These are phyloP conservation scores for Eilema depressum DNA, from an alignment of 2,888 invertebrate genomes.

Conservation along the genomic window DNA sequence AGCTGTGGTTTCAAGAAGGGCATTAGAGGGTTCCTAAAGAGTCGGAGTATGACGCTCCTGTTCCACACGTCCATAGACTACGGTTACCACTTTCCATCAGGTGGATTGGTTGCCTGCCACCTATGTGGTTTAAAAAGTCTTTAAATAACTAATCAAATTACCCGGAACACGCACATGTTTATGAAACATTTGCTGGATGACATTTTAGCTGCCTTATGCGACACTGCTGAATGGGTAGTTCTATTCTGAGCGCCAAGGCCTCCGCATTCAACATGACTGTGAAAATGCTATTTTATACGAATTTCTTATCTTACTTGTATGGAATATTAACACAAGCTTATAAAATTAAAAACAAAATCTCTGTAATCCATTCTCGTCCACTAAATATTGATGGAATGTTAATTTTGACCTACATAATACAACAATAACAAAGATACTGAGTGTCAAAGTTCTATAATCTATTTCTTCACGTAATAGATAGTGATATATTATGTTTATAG, in stretches of 20 bases:
- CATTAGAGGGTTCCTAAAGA: too few relatives aligned
- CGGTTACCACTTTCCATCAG: neutral
- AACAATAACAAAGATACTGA: slow-evolving; percentile 36
- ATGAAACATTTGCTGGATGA: neutral
- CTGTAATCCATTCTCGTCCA: neutral
- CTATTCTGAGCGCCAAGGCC: slow-evolving; percentile 20
- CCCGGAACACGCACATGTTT: neutral
- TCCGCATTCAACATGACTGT: slow-evolving; percentile 7
- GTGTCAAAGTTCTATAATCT: slow-evolving; percentile 26
- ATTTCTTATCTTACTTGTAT: neutral
- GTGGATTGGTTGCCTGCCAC: too few relatives aligned
- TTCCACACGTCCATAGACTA: too few relatives aligned
- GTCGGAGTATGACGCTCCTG: too few relatives aligned
- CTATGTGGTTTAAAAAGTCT: too few relatives aligned
- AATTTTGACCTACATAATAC: slow-evolving; percentile 37
- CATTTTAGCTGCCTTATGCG: slow-evolving; percentile 12
- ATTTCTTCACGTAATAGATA: slow-evolving; percentile 40
- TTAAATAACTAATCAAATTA: neutral
- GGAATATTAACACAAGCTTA: neutral
- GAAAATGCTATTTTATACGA: neutral
- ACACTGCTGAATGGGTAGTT: slow-evolving; percentile 12
- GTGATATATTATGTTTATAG: slow-evolving; percentile 23
- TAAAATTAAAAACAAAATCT: neutral
- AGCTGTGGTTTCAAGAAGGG: too few relatives aligned
- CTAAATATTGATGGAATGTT: neutral